phyloP scores from a whole-genome alignment of 2,797 vertebrate species.

The Sternarchorhynchus goeldii region DNA sequence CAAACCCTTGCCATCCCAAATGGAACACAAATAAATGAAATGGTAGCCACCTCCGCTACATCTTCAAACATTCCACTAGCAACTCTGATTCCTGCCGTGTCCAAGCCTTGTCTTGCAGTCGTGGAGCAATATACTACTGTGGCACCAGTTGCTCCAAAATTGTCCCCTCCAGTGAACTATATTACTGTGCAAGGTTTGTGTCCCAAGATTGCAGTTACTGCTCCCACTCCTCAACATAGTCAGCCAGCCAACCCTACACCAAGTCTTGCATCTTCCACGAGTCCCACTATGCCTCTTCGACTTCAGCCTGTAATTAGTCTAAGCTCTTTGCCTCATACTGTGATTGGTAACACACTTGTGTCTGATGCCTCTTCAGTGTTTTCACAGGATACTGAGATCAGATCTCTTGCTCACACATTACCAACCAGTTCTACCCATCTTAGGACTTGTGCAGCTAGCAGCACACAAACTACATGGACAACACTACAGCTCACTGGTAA shows the following conservation, averaged over 20 bases:
- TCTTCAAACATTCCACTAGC: slow-evolving; percentile 77
- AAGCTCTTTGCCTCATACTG: slow-evolving; percentile 62
- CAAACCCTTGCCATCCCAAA: slow-evolving; percentile 46
- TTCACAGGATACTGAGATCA: slow-evolving; percentile 66
- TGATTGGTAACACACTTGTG: slow-evolving; percentile 63
- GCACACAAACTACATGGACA: slow-evolving; percentile 97
- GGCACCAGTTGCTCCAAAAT: slow-evolving; percentile 61
- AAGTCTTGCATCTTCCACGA: slow-evolving; percentile 61
- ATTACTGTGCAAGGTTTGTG: slow-evolving; percentile 73
- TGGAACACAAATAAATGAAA: slow-evolving; percentile 62
- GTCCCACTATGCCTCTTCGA: slow-evolving; percentile 60
- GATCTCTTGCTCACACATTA: slow-evolving; percentile 65
- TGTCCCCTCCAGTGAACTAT: slow-evolving; percentile 76
- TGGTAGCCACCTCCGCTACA: slow-evolving; percentile 68
- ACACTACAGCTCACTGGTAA: slow-evolving; percentile 93
- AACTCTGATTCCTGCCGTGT: slow-evolving; percentile 71
- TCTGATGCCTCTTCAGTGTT: slow-evolving; percentile 66
- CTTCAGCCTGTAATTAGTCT: slow-evolving; percentile 59
- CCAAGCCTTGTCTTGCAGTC: slow-evolving; percentile 73
- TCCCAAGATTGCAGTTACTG: slow-evolving; percentile 67
- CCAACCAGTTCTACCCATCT: slow-evolving; percentile 70
- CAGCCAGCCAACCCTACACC: slow-evolving; percentile 62
- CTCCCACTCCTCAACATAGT: slow-evolving; percentile 64
- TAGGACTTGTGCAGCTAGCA: slow-evolving; percentile 83
- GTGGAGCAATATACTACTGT: slow-evolving; percentile 75